Base-by-base conservation (phyloP, 2,113 vertebrate species). In the Heteronetta atricapilla region DNA sequence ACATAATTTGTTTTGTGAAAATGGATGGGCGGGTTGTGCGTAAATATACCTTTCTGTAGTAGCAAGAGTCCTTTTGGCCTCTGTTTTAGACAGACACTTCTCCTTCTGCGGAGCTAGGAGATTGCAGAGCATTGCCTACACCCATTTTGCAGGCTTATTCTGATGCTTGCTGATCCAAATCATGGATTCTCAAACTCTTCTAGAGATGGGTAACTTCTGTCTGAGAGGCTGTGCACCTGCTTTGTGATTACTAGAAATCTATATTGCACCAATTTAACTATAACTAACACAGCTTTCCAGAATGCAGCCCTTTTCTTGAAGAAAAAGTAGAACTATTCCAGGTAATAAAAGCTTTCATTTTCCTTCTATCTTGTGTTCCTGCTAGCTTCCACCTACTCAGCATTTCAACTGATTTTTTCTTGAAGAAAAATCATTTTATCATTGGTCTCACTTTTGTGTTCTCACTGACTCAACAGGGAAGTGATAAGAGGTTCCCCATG, bases 241-340 rank as follows among this genome's bases (percentile, higher is more conserved):
- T 60, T 84, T 53, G 62, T 42, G 87, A 12, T 63, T 36, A 13
- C n/a, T 52, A 50, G 70, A 44, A 72, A 34, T 23, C 18, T 1
- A 5, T 42, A 13, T 40, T 56, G 31, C 33, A 75, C 31, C 52
- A 33, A n/a, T 59, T 48, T 29, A 26, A 36, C 38, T 0, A 0
- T 29, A 78, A 60, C 0, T 16, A 73, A 82, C 0, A 1, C 29
- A 46, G n/a, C 56, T 89, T 96, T 93, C 50, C 72, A 53, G 70
- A 86, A 80, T 13, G 31, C 26, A 60, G 5, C 23, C 33, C 18
- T 69, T 76, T 73, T 62, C 72, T 53, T 21, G 4, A 58, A 64
- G 33, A 20, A 79, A 6, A 72, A 68, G 3, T 0, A 9, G 38
- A 85, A 15, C 38, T 28, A 18, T 88, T 73, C 38, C 8, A 23